Conservation (phyloP, 2,797 vertebrate genomes). For the Sebastes aleutianus region DNA sequence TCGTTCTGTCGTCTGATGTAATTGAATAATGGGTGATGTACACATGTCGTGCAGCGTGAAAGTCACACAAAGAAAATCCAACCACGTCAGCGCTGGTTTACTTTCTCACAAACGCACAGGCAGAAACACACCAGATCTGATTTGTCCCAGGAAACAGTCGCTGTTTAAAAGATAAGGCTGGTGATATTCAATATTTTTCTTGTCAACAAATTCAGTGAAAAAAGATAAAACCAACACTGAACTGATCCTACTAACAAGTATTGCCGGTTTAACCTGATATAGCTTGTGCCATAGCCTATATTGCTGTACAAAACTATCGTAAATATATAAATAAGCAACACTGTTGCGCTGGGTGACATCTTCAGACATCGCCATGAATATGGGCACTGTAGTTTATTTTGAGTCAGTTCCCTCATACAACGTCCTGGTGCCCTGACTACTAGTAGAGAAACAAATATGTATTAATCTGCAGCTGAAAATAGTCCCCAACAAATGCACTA, state of each 20-base stretch:
- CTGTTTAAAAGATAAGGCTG: background rate
- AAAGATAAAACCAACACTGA: background rate
- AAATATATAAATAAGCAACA: background rate
- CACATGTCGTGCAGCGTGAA: conserved; percentile 35
- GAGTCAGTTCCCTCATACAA: background rate
- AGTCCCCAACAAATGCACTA: background rate
- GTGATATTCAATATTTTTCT: background rate
- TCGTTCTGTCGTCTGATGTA: conserved; percentile 50
- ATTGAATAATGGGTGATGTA: conserved; percentile 59
- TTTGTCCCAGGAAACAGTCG: background rate
- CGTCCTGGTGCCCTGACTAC: background rate
- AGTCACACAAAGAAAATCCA: conserved; percentile 42
- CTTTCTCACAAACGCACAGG: background rate
- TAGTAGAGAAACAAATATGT: background rate
- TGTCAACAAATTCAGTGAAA: background rate
- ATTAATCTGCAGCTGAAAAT: background rate
- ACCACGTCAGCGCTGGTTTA: background rate
- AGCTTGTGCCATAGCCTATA: background rate
- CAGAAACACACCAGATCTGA: background rate
- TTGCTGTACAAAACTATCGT: background rate
- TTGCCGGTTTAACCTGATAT: background rate
- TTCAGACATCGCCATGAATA: background rate
- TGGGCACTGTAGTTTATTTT: background rate
- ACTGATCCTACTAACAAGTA: background rate
- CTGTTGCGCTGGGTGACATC: background rate